These are phyloP conservation scores for Muscicapa striata DNA, from an alignment of 2,797 vertebrate species.

Conservation along the genomic window DNA sequence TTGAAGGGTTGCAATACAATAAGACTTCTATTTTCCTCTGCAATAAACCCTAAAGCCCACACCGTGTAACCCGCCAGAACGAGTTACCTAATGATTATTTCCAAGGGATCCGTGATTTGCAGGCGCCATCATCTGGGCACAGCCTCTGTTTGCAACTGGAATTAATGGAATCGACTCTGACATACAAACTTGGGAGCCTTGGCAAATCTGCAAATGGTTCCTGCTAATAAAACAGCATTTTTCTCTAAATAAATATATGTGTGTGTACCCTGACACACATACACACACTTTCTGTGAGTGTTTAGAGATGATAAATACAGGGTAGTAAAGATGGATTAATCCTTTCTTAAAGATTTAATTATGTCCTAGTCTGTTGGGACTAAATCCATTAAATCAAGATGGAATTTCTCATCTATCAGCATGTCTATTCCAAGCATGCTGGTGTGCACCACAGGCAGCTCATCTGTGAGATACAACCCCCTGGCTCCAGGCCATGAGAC, in stretches of 20 bases:
- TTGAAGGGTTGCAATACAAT: neutral
- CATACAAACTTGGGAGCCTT: neutral
- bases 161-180: fast-evolving
- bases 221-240: neutral
- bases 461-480: neutral
- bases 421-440: neutral
- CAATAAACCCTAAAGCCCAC: constrained; percentile 33
- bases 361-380: neutral
- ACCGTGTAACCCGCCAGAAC: neutral
- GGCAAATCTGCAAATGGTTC: neutral
- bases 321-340: neutral
- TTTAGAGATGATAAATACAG: neutral
- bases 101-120: constrained; percentile 48
- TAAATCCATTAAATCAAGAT: neutral
- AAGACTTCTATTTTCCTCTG: constrained; percentile 26
- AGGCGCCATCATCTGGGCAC: constrained; percentile 68
- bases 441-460: neutral
- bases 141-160: neutral
- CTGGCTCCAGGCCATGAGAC: neutral
- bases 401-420: neutral
- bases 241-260: neutral
- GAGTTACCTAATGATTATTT: neutral
- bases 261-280: fast-evolving
- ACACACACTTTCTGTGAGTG: neutral
- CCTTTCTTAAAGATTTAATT: neutral